A percentile compares a stretch with the other conserved stretches of the same genome.
phyloP scores from a whole-genome alignment of 2,888 invertebrate species.

The Notodonta dromedarius region DNA sequence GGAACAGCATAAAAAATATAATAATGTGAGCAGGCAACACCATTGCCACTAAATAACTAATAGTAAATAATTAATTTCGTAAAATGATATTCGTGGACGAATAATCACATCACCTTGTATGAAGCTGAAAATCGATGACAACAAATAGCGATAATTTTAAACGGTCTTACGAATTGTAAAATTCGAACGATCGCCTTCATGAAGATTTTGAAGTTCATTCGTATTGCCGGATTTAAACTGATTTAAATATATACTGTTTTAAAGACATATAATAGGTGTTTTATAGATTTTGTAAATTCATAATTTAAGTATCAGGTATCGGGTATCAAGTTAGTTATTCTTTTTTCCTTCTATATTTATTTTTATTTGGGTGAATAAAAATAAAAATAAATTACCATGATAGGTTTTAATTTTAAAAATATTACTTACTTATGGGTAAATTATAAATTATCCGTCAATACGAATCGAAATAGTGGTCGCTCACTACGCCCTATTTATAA shows the following conservation, averaged over 20 bases:
- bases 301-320: background rate
- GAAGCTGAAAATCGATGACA: constrained; percentile 64
- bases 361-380: no score
- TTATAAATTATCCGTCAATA: constrained; percentile 34
- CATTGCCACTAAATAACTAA: no score
- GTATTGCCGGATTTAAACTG: constrained; percentile 44
- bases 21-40: no score
- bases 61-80: no score
- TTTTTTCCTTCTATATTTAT: no score
- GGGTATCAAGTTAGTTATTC: no score
- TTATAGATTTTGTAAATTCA: no score
- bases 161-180: constrained; percentile 45
- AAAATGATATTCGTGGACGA: constrained; percentile 63
- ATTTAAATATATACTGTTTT: no score
- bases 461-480: constrained; percentile 32
- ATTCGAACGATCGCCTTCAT: constrained; percentile 51
- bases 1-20: no score
- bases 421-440: background rate
- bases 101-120: constrained; percentile 50
- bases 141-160: constrained; percentile 64
- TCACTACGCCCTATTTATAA: constrained; percentile 38
- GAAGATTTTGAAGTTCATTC: constrained; percentile 45
- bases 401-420: background rate
- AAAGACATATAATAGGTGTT: no score
- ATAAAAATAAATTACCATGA: no score